These are phyloP conservation scores for Diacarnus erythraeanus DNA, from an alignment of 37 sponge, comb jelly and placozoan genomes.

Conservation along the genomic window DNA sequence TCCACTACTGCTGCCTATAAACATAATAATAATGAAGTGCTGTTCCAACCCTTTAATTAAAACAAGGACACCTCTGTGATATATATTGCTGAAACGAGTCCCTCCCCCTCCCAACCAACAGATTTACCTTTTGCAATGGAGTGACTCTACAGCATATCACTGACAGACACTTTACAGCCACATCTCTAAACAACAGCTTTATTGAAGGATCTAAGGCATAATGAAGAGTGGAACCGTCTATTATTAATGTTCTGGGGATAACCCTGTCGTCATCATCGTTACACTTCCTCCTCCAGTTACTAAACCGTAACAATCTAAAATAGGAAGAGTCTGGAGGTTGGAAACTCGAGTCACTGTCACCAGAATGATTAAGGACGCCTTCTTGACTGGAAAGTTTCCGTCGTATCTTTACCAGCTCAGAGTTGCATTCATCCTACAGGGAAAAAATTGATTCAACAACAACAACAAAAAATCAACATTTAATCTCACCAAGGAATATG, in stretches of 20 bases:
- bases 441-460: neutral
- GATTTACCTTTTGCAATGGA: slow-evolving; percentile 81
- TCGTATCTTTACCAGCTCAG: neutral
- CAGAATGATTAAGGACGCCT: neutral
- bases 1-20: slow-evolving; percentile 69
- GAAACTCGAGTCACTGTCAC: neutral
- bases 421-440: slow-evolving; percentile 23
- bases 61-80: no score
- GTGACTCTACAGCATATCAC: slow-evolving; percentile 84
- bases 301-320: neutral
- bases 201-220: slow-evolving; percentile 33
- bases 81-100: no score
- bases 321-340: neutral
- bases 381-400: neutral
- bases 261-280: neutral
- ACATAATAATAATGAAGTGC: neutral
- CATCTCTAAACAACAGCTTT: slow-evolving; percentile 38
- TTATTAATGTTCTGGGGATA: slow-evolving; percentile 52
- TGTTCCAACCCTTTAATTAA: no score
- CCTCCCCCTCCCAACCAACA: no score
- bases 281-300: neutral
- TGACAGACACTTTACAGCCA: slow-evolving; percentile 50
- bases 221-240: slow-evolving; percentile 73
- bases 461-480: no score
- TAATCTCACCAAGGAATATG: slow-evolving; percentile 34